Conservation (phyloP, 2,113 vertebrate species). For the Paradoxurus hermaphroditus region DNA sequence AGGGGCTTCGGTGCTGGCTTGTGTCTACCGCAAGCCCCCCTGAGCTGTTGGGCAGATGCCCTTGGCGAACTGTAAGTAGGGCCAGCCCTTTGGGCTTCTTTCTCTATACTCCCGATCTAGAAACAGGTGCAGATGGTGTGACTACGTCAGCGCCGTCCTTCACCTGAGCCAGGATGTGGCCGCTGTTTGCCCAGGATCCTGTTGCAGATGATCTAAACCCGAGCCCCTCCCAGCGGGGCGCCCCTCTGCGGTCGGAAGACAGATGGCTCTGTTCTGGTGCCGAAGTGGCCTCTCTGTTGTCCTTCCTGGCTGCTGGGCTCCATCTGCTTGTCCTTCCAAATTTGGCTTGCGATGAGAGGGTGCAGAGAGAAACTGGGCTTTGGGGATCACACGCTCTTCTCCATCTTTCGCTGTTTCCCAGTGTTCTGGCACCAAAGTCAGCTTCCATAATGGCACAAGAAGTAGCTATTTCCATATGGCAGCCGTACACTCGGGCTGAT, state of each 20-base stretch:
- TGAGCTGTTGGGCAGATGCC: fast-evolving
- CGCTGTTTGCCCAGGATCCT: neutral
- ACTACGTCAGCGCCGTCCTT: neutral
- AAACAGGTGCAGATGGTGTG: neutral
- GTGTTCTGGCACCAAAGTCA: neutral
- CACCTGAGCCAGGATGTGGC: neutral
- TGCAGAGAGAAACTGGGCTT: neutral
- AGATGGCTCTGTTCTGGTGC: neutral
- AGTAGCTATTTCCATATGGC: neutral
- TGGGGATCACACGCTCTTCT: neutral
- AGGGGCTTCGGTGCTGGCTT: neutral
- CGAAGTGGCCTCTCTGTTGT: neutral
- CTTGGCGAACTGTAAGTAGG: fast-evolving
- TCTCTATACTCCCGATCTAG: neutral
- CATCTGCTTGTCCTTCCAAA: neutral
- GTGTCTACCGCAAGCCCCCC: fast-evolving
- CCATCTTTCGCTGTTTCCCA: neutral
- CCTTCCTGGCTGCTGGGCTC: neutral
- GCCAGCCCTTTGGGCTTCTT: too few species aligned
- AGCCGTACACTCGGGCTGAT: neutral
- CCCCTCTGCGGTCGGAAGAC: fast-evolving
- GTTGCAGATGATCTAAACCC: neutral
- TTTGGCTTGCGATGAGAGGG: neutral
- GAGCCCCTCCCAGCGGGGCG: fast-evolving
- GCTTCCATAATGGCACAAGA: neutral